Percentiles rank a stretch among this genome's conserved stretches.
Conservation (phyloP, 2,113 vertebrate genomes). For the Brienomyrus brachyistius region DNA sequence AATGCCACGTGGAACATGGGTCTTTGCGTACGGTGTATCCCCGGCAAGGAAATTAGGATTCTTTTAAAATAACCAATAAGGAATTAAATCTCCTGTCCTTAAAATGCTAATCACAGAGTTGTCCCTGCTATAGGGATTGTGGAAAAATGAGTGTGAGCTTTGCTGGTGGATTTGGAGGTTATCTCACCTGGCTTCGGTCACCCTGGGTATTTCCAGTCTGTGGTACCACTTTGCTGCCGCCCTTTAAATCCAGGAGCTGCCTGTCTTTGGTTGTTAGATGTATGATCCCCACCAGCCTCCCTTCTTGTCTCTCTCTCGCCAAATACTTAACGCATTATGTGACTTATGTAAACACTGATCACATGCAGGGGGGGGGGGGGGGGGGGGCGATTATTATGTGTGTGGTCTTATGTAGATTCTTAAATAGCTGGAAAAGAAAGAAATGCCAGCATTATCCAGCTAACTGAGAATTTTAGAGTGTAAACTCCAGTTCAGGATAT, state of each 20-base stretch:
- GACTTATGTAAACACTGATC: not conserved
- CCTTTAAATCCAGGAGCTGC: not conserved
- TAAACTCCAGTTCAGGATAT: not conserved
- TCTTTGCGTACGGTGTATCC: not conserved
- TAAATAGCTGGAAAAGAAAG: not conserved
- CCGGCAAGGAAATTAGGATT: not conserved
- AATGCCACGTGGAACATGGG: conserved; percentile 16
- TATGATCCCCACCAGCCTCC: not conserved
- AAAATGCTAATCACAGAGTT: not conserved
- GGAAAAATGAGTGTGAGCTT: not conserved
- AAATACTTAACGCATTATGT: not conserved
- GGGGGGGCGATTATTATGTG: not conserved
- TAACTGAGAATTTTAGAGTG: not conserved
- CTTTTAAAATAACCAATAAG: not conserved
- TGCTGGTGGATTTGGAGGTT: not conserved
- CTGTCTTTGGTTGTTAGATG: not conserved
- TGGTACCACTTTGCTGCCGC: not conserved
- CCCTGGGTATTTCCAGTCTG: not conserved
- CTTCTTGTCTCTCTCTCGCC: not conserved
- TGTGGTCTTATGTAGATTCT: not conserved
- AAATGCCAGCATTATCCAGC: no score
- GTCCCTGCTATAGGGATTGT: not conserved
- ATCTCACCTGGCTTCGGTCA: not conserved
- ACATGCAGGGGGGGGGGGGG: not conserved
- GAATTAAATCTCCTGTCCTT: conserved; percentile 1